Percentiles rank a stretch among this genome's conserved stretches.
phyloP scores from a whole-genome alignment of 2,797 vertebrate genomes.

The Brachyrhaphis roseni region DNA sequence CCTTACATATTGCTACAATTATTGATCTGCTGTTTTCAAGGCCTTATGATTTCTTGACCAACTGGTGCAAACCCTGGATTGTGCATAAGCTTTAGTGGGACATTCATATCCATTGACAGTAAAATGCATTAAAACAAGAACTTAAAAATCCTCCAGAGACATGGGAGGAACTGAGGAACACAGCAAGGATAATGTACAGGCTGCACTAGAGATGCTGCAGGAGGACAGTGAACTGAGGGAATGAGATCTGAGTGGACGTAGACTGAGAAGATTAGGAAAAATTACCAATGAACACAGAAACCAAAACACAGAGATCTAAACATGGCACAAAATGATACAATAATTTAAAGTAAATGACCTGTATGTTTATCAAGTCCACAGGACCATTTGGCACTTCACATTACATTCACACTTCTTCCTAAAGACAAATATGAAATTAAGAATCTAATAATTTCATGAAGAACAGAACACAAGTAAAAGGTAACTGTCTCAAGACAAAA shows the following conservation, averaged over 20 bases:
- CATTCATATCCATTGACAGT: neutral
- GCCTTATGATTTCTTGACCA: neutral
- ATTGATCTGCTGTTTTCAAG: neutral
- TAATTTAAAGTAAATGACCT: neutral
- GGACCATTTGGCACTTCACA: too few species aligned
- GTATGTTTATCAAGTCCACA: too few species aligned
- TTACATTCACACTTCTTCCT: neutral
- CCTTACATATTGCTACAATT: neutral
- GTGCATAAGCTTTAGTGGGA: neutral
- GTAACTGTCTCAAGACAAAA: neutral
- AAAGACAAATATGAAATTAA: neutral
- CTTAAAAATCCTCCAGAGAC: neutral
- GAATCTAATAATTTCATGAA: neutral
- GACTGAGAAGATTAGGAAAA: neutral
- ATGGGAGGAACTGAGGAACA: neutral
- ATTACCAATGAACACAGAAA: neutral
- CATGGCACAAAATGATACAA: neutral
- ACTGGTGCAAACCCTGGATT: neutral
- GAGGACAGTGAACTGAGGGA: neutral
- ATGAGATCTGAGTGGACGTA: neutral
- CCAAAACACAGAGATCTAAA: neutral
- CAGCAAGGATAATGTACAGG: neutral
- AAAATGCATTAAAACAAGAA: neutral
- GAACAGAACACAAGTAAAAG: neutral
- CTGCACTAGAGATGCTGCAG: neutral